phyloP scores from a whole-genome alignment of 2,888 invertebrate genomes.

The Cerceris rybyensis region DNA sequence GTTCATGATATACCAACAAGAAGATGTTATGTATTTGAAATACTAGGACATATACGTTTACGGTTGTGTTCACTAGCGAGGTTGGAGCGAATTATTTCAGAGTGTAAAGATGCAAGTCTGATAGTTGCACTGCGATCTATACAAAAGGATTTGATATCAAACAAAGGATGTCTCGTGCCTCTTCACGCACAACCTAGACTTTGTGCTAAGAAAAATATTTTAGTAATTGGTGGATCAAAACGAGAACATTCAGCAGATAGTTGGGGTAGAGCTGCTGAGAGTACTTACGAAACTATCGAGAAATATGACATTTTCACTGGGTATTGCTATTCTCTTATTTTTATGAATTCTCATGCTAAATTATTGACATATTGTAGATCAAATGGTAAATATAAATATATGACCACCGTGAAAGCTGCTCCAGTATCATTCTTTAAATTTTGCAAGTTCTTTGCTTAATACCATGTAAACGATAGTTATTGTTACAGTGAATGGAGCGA shows the following conservation, averaged over 20 bases:
- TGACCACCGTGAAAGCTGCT: background rate
- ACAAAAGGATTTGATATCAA: conserved; percentile 89
- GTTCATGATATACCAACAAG: conserved; percentile 90
- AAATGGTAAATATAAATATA: background rate
- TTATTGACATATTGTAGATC: too few relatives aligned
- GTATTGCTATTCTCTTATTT: conserved; percentile 76
- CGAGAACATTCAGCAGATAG: conserved; percentile 88
- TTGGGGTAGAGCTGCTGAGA: conserved; percentile 90
- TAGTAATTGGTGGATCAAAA: conserved; percentile 94
- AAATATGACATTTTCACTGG: conserved; percentile 91
- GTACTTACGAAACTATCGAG: conserved; percentile 91
- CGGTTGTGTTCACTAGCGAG: conserved; percentile 91
- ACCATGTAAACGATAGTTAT: conserved; percentile 2
- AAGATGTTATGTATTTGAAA: conserved; percentile 92
- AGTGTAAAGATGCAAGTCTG: conserved; percentile 91
- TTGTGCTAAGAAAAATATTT: conserved; percentile 93
- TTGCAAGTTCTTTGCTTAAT: too few relatives aligned
- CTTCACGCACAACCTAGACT: conserved; percentile 90
- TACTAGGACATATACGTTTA: conserved; percentile 91
- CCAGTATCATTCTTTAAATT: background rate
- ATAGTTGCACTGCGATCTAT: conserved; percentile 91
- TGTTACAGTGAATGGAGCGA: conserved; percentile 89
- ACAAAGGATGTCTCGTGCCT: conserved; percentile 90
- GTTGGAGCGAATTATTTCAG: conserved; percentile 89
- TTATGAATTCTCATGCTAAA: background rate